A percentile compares a stretch with the other conserved stretches of the same genome.
Conservation (phyloP, 2,888 invertebrate genomes). For the Torymus tubicola region DNA sequence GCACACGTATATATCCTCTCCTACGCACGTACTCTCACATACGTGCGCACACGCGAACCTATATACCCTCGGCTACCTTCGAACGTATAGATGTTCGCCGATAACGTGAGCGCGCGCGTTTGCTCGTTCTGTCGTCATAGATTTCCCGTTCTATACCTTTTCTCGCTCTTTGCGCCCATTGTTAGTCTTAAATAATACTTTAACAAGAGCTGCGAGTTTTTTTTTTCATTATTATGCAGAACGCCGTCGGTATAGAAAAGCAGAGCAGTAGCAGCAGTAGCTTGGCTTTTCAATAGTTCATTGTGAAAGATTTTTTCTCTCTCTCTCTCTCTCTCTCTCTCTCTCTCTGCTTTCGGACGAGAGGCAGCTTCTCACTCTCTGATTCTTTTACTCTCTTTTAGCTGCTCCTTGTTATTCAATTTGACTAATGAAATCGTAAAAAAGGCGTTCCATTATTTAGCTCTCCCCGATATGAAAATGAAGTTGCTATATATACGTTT, state of each 20-base stretch:
- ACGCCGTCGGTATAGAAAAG: conserved; percentile 20
- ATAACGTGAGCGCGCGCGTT: background rate
- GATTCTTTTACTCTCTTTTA: too few species aligned
- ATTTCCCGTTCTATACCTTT: conserved; percentile 13
- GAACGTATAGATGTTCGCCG: conserved; percentile 13
- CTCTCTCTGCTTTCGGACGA: background rate
- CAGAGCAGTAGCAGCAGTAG: background rate
- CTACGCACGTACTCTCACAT: too few species aligned
- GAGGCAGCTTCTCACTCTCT: background rate
- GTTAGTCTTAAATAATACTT: conserved; percentile 42
- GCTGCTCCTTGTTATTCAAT: conserved; percentile 36
- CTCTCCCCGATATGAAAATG: conserved; percentile 10
- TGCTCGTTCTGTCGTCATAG: conserved; percentile 8
- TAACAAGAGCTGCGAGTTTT: conserved; percentile 35
- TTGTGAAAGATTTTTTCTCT: conserved; percentile 25
- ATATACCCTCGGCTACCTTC: background rate
- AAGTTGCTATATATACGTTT: conserved; percentile 19
- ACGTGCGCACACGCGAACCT: too few species aligned
- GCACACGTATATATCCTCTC: too few species aligned
- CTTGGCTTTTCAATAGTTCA: conserved; percentile 31
- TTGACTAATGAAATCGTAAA: conserved; percentile 29
- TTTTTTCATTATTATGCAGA: conserved; percentile 42
- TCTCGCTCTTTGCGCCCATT: conserved; percentile 16
- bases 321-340: background rate
- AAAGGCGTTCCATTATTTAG: conserved; percentile 26